Evolutionary conservation across 2,113 vertebrate genomes (phyloP).

Genomic region (Diadophis punctatus): DNA sequence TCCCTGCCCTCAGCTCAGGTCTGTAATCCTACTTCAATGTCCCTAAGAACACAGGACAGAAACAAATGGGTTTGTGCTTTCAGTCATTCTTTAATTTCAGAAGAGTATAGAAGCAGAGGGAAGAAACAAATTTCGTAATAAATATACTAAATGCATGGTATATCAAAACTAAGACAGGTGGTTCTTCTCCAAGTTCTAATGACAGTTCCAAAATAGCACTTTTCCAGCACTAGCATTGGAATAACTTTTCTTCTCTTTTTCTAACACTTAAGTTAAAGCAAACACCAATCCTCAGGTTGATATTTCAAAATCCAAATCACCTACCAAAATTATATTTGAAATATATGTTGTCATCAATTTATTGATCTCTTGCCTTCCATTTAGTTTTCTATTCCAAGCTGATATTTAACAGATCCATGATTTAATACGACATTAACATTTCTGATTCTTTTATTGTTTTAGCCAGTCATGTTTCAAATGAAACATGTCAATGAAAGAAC

Average conservation of each 20-base stretch:
- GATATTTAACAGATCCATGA: background rate
- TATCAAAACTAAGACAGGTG: background rate
- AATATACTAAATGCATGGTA: conserved; percentile 25
- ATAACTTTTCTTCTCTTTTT: background rate
- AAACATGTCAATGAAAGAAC: background rate
- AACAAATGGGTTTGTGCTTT: background rate
- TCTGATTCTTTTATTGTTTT: background rate
- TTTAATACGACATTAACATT: background rate
- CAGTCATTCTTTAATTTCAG: background rate
- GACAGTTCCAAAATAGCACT: background rate
- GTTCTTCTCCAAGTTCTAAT: conserved; percentile 25
- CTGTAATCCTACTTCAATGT: too few species aligned
- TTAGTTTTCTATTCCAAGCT: background rate
- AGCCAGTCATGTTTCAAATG: background rate
- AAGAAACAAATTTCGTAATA: background rate
- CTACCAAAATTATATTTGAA: conserved; percentile 3
- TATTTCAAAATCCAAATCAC: background rate
- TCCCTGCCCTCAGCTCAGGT: background rate
- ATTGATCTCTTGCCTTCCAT: background rate
- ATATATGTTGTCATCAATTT: background rate
- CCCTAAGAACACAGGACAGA: too few species aligned
- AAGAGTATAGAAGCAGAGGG: background rate
- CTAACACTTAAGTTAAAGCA: conserved; percentile 29
- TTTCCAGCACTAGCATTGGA: conserved; percentile 11
- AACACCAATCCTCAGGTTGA: conserved; percentile 12